Evolutionary conservation across 2,888 invertebrate genomes (phyloP).

Genomic region (Pteria penguin): DNA sequence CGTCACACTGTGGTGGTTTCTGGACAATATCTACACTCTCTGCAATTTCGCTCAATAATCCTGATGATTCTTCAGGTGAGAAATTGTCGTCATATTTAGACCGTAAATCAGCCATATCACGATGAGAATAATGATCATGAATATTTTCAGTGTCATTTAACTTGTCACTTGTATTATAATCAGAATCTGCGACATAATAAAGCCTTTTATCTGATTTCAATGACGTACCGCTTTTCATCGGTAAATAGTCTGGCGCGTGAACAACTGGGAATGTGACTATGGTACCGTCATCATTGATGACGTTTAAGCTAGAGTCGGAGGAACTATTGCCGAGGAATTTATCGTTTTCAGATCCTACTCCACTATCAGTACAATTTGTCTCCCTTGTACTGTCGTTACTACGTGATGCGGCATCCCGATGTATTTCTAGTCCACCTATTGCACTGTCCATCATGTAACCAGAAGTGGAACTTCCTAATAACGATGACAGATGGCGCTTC

Average conservation of each 20-base stretch:
- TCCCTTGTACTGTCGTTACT: neutral
- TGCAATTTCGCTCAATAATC: no score
- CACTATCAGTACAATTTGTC: slow-evolving; percentile 18
- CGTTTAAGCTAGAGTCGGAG: neutral
- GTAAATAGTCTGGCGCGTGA: neutral
- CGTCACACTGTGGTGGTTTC: no score
- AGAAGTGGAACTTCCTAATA: slow-evolving; percentile 60
- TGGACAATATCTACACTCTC: no score
- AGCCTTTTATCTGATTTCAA: no score
- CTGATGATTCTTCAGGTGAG: no score
- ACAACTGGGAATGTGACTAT: neutral
- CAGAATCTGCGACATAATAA: no score
- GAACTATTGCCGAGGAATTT: neutral
- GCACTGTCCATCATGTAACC: neutral
- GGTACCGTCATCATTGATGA: neutral
- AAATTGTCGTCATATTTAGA: no score
- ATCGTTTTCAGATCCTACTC: slow-evolving; percentile 29
- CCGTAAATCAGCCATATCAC: no score
- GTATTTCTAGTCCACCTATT: neutral
- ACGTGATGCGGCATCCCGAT: neutral
- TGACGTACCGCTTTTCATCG: neutral
- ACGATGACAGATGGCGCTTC: slow-evolving; percentile 59
- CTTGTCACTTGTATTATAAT: no score
- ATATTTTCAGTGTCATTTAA: no score
- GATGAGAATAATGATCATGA: no score